These are phyloP conservation scores for Timandra comae DNA, from an alignment of 2,888 invertebrate genomes.

Conservation along the genomic window DNA sequence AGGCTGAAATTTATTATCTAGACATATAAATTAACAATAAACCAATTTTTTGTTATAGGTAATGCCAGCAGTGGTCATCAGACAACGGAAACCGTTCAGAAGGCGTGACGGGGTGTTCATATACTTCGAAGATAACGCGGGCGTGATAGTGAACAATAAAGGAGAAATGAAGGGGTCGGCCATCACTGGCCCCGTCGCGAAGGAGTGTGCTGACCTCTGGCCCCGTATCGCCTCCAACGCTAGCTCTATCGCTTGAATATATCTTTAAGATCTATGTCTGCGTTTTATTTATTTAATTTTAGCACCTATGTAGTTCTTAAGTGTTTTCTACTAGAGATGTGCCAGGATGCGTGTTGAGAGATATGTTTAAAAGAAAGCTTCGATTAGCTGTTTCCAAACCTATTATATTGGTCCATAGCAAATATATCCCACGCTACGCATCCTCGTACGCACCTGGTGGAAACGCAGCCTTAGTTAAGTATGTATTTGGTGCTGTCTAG, in stretches of 20 bases:
- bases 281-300: slow-evolving; percentile 10
- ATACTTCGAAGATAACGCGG: slow-evolving; percentile 99
- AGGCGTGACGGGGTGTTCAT: slow-evolving; percentile 99
- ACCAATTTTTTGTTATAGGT: slow-evolving; percentile 74
- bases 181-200: slow-evolving; percentile 99
- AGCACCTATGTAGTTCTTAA: no score
- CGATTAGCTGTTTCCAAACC: no score
- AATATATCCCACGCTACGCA: no score
- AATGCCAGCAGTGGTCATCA: slow-evolving; percentile 99
- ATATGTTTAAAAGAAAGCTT: no score
- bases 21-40: slow-evolving; percentile 1
- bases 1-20: no score
- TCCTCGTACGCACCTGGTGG: no score
- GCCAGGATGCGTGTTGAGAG: no score
- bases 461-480: no score
- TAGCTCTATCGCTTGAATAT: slow-evolving; percentile 93
- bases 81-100: slow-evolving; percentile 98
- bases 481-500: no score
- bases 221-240: slow-evolving; percentile 99
- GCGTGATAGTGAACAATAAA: slow-evolving; percentile 99
- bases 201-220: slow-evolving; percentile 99
- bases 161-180: slow-evolving; percentile 99
- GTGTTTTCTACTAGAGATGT: no score
- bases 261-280: slow-evolving; percentile 29
- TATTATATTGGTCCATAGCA: no score